Evolutionary conservation across 2,888 invertebrate genomes (phyloP), one percentile per base, ranked within the genome.

Genomic region (Volucella bombylans): DNA sequence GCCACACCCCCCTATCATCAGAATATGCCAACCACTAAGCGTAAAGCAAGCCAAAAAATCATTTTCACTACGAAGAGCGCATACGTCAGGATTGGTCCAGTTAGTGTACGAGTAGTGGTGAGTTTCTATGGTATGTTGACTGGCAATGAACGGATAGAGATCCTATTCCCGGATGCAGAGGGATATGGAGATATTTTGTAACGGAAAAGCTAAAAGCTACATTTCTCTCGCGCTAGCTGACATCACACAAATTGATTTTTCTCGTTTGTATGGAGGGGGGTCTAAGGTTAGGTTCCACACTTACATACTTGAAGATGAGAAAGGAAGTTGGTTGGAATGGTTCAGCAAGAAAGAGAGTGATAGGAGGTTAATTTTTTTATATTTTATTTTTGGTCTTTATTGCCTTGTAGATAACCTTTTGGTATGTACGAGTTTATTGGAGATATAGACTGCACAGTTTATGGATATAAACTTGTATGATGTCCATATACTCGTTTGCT

Each of bases 21-120:
- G 81, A 85, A 85, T 85, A 77, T 85, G 81, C 85, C 85, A 85
- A 85, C 85, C 85, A 85, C 85, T 85, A 85, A 85, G 85, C 81
- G 85, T 85, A 52, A 85, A 68, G 85, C 85, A 85, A 85, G 85
- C 85, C 85, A 85, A 85, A 85, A 85, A 85, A 85, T 85, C 85
- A 85, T 12, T 81, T 85, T 68, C 18, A 67, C 43, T 54, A 67
- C 67, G 69, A 61, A 80, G 59, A 72, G 85, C 85, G 85, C 85
- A 85, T 72, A 77, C 76, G 85, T 81, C 76, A 81, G 83, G 55
- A 71, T 81, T 80, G 68, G 71, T 76, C 80, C 80, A 73, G 72
- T 52, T 38, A 50, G 62, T 72, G 81, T 81, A n/a, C n/a, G n/a
- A n/a, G n/a, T n/a, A 77, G 74, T 85, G 68, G 81, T 85, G 71